Conservation (phyloP, 2,113 vertebrate genomes). For the Poecilia latipinna region DNA sequence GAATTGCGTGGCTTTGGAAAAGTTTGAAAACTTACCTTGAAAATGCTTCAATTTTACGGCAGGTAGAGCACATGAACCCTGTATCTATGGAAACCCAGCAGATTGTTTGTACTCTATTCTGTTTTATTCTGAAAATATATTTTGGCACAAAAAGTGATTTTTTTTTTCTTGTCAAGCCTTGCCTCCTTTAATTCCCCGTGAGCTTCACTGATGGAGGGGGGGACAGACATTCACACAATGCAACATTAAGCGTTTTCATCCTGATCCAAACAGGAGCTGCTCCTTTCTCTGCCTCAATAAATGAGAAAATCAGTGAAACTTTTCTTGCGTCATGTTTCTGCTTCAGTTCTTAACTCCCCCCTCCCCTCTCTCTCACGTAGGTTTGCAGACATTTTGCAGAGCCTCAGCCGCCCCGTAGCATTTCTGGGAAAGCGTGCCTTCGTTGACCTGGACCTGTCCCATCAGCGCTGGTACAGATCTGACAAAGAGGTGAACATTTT, state of each 20-base stretch:
- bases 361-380: conserved; percentile 43
- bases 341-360: background rate
- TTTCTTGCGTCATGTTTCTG: background rate
- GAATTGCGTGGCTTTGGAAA: too few relatives aligned
- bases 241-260: too few relatives aligned
- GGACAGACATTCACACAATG: too few relatives aligned
- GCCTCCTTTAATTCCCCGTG: too few relatives aligned
- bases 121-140: too few relatives aligned
- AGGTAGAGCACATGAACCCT: too few relatives aligned
- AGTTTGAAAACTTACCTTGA: too few relatives aligned
- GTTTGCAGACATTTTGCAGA: conserved; percentile 81
- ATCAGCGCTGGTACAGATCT: conserved; percentile 73
- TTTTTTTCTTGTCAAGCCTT: background rate
- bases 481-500: conserved; percentile 84
- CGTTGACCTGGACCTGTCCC: conserved; percentile 56
- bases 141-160: too few relatives aligned
- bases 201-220: background rate
- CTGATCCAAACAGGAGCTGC: too few relatives aligned
- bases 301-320: background rate
- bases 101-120: too few relatives aligned
- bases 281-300: background rate
- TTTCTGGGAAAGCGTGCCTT: conserved; percentile 73
- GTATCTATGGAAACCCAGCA: too few relatives aligned
- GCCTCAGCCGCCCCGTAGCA: conserved; percentile 73
- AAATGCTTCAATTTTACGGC: too few relatives aligned